Evolutionary conservation across 2,113 vertebrate species (phyloP), one percentile per base, ranked within the genome.

Genomic region (Rhinolophus ferrumequinum): DNA sequence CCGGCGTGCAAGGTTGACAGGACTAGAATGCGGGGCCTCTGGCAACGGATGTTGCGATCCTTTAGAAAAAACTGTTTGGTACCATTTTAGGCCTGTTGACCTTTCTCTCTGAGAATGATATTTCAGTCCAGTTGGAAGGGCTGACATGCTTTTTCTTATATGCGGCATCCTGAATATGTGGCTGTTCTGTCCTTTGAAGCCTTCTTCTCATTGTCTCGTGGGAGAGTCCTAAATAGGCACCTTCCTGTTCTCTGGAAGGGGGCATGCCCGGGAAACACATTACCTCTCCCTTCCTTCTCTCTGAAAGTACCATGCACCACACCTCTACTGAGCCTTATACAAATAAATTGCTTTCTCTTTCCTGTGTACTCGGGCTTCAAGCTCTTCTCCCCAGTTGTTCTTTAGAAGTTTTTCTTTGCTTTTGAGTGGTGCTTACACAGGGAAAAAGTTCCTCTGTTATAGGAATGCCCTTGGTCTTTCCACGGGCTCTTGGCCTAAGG

Each of bases 401-500:
- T 96, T 9, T 24, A 97, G 97, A 95, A 97, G 94, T 93, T 97
- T 97, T 95, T 98, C 98, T 98, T 90, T 94, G 87, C 47, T 90
- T 91, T 66, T 54, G 69, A 83, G 76, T 41, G 41, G 33, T 58
- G 38, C 70, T 54, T 90, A 70, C 30, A 5, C 15, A 56, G 64
- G 69, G 56, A 30, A n/a, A 58, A 54, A 10, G 56, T 33, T 21
- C 69, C 67, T 97, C 82, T 95, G 8, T 93, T 79, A 44, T 28
- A 84, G 60, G 33, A 91, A 94, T 13, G 70, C 33, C 86, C 96
- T 97, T 94, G 93, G 70, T 94, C 94, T 95, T 96, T 94, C 88
- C 86, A 60, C 9, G 69, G 28, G 70, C 66, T 97, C 44, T 30
- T 94, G 97, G 69, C 84, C 33, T 85, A 8, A 95, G 92, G 80